Evolutionary conservation across 2,113 vertebrate genomes (phyloP), one percentile per base, ranked within the genome.

Genomic region (Cyanoliseus patagonus): DNA sequence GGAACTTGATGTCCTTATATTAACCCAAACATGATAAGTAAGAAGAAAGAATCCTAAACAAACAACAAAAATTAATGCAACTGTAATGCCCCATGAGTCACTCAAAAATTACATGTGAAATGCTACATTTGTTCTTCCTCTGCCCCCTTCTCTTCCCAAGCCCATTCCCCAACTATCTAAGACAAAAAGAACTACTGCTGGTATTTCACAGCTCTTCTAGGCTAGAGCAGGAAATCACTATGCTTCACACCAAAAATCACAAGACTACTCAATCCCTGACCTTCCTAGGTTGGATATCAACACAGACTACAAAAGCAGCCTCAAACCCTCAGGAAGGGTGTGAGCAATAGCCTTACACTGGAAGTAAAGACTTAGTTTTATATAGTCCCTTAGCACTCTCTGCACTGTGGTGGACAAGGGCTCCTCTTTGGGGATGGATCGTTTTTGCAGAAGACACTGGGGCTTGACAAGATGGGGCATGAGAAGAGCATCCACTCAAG

Each of bases 41-140:
- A 76, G 57, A 81, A 90, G 72, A 86, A 95, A 59, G 53, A 76
- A 28, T 78, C 49, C 83, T 75, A 86, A 86, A 90, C 73, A 77
- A 83, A 88, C 35, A 75, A 86, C 11, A 39, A 66, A 1, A 52
- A 49, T 46, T 53, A 69, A 82, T 0, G 0, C 3, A 23, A 91
- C 76, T 69, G 80, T 97, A 97, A 97, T 95, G 96, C 96, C 97
- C 97, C 92, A 20, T 94, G 64, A 95, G 59, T 92, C 92, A 88
- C 88, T 96, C 72, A 95, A 94, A 88, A 80, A 91, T 52, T 70
- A 8, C 30, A 82, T 8, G 62, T 91, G 93, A 95, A 95, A 95
- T 95, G 94, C 94, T 97, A 97, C 95, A 96, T 95, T 86, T 94
- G 73, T 68, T 94, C 62, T 89, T 91, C 44, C 35, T 86, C 76